These are phyloP conservation scores for Agonopterix arenella DNA, from an alignment of 2,888 invertebrate species.

Conservation along the genomic window DNA sequence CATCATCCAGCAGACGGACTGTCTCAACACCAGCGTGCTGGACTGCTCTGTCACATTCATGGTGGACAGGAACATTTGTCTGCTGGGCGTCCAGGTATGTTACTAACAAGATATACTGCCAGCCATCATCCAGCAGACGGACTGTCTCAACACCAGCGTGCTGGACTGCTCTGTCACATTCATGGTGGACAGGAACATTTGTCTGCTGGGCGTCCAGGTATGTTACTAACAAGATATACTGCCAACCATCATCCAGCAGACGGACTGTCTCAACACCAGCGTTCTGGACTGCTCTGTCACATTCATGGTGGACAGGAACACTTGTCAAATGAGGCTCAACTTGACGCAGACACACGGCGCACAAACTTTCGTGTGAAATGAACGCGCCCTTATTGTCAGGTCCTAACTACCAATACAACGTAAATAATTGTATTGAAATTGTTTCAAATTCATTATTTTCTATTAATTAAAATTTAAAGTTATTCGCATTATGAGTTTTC, in stretches of 20 bases:
- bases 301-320: conserved; percentile 88
- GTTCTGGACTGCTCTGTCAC: conserved; percentile 87
- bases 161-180: conserved; percentile 88
- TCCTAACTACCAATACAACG: too few species aligned
- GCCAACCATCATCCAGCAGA: conserved; percentile 80
- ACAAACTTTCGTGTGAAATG: too few species aligned
- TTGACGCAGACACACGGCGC: too few species aligned
- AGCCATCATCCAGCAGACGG: conserved; percentile 80
- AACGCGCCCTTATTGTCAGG: too few species aligned
- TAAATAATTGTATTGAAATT: too few species aligned
- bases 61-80: conserved; percentile 87
- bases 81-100: conserved; percentile 81
- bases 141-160: conserved; percentile 85
- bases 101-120: conserved; percentile 80
- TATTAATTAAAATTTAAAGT: too few species aligned
- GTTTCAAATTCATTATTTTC: too few species aligned
- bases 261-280: conserved; percentile 85
- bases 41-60: conserved; percentile 88
- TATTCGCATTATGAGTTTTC: too few species aligned
- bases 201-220: conserved; percentile 83
- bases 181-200: conserved; percentile 88
- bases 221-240: conserved; percentile 77
- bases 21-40: conserved; percentile 84
- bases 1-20: conserved; percentile 81
- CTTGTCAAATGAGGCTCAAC: too few species aligned